These are phyloP conservation scores for Athetis lepigone DNA, from an alignment of 2,888 invertebrate genomes.

Conservation along the genomic window DNA sequence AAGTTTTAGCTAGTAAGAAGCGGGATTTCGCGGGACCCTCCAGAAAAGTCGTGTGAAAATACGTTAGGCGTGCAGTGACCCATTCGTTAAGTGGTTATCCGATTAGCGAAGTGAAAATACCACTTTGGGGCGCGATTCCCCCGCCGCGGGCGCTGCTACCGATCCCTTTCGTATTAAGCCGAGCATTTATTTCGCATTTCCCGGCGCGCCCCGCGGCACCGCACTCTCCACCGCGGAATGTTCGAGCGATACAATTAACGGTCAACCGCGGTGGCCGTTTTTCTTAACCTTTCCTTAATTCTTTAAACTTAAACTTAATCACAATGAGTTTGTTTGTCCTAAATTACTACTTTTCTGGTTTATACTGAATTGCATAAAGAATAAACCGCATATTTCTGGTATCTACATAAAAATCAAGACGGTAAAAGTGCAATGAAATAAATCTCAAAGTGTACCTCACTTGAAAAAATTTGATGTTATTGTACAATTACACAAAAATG, in stretches of 20 bases:
- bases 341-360: not conserved
- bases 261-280: conserved; percentile 77
- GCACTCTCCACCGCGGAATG: conserved; percentile 75
- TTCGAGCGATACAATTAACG: conserved; percentile 81
- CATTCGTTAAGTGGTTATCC: conserved; percentile 91
- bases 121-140: conserved; percentile 90
- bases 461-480: conserved; percentile 75
- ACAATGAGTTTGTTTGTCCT: not conserved
- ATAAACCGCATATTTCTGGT: conserved; percentile 11
- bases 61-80: conserved; percentile 90
- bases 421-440: conserved; percentile 67
- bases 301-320: conserved; percentile 1
- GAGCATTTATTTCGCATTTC: conserved; percentile 90
- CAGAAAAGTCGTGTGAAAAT: conserved; percentile 90
- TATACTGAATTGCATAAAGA: not conserved
- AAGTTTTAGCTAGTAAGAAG: conserved; percentile 88
- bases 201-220: conserved; percentile 81
- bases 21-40: conserved; percentile 82
- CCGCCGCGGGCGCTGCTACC: conserved; percentile 84
- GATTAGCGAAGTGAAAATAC: conserved; percentile 92
- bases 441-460: conserved; percentile 63
- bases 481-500: conserved; percentile 87
- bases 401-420: conserved; percentile 31
- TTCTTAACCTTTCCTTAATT: conserved; percentile 59
- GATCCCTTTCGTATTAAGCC: conserved; percentile 89